Base-by-base conservation (phyloP, 2,113 vertebrate genomes). In the Thryonomys swinderianus region DNA sequence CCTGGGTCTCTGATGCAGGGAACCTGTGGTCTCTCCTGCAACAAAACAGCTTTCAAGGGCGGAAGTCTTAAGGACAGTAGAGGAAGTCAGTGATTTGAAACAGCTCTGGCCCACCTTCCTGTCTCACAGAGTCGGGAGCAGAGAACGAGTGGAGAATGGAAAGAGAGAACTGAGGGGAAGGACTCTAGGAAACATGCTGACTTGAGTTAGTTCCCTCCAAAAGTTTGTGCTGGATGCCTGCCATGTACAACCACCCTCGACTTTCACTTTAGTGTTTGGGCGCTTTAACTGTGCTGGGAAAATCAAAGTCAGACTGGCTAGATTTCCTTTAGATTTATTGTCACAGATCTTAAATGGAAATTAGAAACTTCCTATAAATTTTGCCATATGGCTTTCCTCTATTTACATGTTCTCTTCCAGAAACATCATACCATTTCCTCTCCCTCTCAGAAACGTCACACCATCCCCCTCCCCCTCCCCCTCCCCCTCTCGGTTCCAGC, bases 241-340 rank as follows among this genome's bases (percentile, higher is more conserved):
- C 13, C 8, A 1, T 21, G 0, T 2, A 5, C 30, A 6, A 0
- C 48, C 7, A 11, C 7, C 34, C 16, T 16, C 4, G 32, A 0
- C 27, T 57, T 51, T 71, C 34, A 12, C 16, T 7, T 20, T 5
- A 4, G 66, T 18, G 2, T 78, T 23, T n/a, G 17, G 81, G 83
- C 59, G 16, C 18, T 12, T 67, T 37, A n/a, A 5, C 55, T 53
- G 5, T 6, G 1, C 25, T 45, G 34, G 12, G n/a, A 78, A 57
- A 48, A n/a, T 9, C 17, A 79, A 18, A 42, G 30, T 8, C 37
- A 59, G 7, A 37, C n/a, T 48, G n/a, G 37, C 4, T 6, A 48
- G 53, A 62, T 85, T 57, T 45, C 57, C 51, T 86, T 66, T 89
- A 64, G 30, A 40, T 78, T 83, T 7, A 10, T 6, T 7, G 37